Evolutionary conservation across 1,140 invertebrate genomes (phyloP).

Genomic region (Lepidurus apus): DNA sequence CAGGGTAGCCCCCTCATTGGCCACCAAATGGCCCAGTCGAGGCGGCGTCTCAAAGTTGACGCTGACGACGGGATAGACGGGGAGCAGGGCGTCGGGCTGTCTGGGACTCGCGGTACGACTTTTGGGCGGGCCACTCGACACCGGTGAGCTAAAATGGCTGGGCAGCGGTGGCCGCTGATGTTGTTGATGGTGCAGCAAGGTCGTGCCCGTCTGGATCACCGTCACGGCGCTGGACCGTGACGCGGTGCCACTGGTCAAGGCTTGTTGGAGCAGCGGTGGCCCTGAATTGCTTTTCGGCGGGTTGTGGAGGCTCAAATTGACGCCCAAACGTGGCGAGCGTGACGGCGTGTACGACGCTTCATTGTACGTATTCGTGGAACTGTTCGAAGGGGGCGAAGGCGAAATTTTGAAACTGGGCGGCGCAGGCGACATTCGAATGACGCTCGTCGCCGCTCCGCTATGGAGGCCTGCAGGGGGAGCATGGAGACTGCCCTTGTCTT

Average conservation of each 20-base stretch:
- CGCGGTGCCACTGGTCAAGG: conserved; percentile 27
- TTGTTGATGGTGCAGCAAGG: conserved; percentile 44
- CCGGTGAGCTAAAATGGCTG: not conserved
- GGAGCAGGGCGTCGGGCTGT: not conserved
- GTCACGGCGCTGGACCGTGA: conserved; percentile 23
- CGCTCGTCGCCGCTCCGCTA: conserved; percentile 57
- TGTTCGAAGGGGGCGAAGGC: not conserved
- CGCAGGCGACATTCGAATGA: conserved; percentile 71
- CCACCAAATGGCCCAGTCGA: conserved; percentile 6
- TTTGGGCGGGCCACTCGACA: conserved; percentile 4
- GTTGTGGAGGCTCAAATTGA: not conserved
- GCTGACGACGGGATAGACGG: conserved; percentile 21
- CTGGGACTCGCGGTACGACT: conserved; percentile 24
- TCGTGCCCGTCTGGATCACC: conserved; percentile 36
- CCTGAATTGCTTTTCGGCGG: not conserved
- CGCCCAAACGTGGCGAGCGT: not conserved
- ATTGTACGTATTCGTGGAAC: not conserved
- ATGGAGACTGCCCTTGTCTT: not conserved
- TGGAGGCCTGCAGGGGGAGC: not conserved
- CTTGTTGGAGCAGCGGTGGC: conserved; percentile 33
- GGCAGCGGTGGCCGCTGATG: conserved; percentile 40
- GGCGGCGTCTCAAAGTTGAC: conserved; percentile 26
- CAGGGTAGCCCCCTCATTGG: not conserved
- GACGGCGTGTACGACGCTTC: not conserved
- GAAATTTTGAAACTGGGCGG: not conserved